Evolutionary conservation across 2,113 vertebrate species (phyloP).

Genomic region (Alces alces): DNA sequence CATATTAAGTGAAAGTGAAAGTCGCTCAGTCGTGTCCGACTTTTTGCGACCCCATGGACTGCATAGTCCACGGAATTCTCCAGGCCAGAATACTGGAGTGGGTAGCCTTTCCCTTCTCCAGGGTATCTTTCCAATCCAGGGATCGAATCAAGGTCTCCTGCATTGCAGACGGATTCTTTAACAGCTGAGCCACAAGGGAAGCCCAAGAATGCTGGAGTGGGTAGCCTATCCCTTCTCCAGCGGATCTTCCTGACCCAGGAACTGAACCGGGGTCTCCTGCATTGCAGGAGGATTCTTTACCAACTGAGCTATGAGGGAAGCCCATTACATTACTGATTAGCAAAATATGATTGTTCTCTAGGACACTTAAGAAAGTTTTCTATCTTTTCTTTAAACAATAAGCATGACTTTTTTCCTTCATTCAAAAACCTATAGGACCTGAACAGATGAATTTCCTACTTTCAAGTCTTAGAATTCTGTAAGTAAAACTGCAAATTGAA

Average conservation of each 20-base stretch:
- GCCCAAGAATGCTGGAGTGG: too few species aligned
- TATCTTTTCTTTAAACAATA: slow-evolving; percentile 16
- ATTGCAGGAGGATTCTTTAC: not conserved
- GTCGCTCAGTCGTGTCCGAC: not conserved
- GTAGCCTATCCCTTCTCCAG: too few species aligned
- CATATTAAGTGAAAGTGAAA: not conserved
- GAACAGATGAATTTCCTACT: slow-evolving; percentile 35
- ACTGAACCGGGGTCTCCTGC: too few species aligned
- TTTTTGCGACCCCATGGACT: not conserved
- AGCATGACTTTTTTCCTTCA: not conserved
- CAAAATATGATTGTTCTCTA: not conserved
- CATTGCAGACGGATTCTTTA: not conserved
- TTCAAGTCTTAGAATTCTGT: not conserved
- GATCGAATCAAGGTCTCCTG: not conserved
- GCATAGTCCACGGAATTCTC: not conserved
- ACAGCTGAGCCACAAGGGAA: too few species aligned
- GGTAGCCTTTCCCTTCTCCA: not conserved
- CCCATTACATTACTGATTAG: not conserved
- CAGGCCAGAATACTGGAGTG: not conserved
- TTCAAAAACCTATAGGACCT: not conserved
- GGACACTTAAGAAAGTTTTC: not conserved
- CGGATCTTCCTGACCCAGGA: too few species aligned
- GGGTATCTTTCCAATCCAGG: not conserved
- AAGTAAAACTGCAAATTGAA: slow-evolving; percentile 23
- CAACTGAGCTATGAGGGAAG: not conserved